Evolutionary conservation across 35 echinoderm and acorn worm genomes (phyloP).

Genomic region (Amphiura filiformis): DNA sequence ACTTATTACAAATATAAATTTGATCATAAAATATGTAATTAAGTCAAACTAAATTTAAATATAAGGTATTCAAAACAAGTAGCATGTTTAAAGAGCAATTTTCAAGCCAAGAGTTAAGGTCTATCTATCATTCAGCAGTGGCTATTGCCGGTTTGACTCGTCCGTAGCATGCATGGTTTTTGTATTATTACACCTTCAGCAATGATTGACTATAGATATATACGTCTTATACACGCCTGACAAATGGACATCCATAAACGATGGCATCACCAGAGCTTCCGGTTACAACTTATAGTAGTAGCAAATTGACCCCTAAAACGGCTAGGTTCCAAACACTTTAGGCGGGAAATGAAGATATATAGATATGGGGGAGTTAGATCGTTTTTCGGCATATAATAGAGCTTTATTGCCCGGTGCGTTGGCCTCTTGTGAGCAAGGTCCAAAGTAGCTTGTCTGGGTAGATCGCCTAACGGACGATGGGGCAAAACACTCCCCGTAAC

Average conservation of each 20-base stretch:
- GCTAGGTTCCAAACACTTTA: not conserved
- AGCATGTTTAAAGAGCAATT: too few species aligned
- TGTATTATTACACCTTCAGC: not conserved
- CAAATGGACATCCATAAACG: not conserved
- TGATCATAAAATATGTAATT: too few species aligned
- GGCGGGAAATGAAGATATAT: slow-evolving; percentile 1
- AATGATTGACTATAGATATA: not conserved
- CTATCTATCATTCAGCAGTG: too few species aligned
- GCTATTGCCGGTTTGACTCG: not conserved
- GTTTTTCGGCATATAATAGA: slow-evolving; percentile 1
- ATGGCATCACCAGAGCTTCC: not conserved
- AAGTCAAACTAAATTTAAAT: too few species aligned
- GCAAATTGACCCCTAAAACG: slow-evolving; percentile 5
- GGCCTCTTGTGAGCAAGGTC: not conserved
- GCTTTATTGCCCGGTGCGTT: not conserved
- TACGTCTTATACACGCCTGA: not conserved
- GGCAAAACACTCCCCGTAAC: not conserved
- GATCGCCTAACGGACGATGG: too few species aligned
- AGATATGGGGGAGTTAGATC: not conserved
- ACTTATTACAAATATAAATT: too few species aligned
- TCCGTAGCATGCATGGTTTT: not conserved
- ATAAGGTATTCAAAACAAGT: too few species aligned
- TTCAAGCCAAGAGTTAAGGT: too few species aligned
- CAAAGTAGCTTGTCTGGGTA: not conserved
- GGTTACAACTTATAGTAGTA: not conserved